phyloP scores from a whole-genome alignment of 2,113 vertebrate species.

The Sminthopsis crassicaudata region DNA sequence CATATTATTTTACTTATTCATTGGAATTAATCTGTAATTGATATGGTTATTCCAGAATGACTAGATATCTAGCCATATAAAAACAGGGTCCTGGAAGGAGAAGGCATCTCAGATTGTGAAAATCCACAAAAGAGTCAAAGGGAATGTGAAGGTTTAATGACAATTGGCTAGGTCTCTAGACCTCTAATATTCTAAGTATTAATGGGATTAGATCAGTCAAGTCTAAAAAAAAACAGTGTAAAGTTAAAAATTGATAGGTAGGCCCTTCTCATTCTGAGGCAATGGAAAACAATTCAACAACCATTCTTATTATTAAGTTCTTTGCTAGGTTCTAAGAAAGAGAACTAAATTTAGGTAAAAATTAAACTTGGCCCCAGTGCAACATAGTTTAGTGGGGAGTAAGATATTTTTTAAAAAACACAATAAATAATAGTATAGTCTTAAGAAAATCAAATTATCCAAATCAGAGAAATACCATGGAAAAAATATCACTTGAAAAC shows the following conservation, averaged over 20 bases:
- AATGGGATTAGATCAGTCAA: background rate
- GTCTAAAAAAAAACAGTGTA: background rate
- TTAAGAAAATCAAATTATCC: background rate
- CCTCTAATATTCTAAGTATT: background rate
- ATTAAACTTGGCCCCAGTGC: background rate
- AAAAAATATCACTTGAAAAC: background rate
- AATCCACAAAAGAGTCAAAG: background rate
- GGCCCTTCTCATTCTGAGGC: background rate
- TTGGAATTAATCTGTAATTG: too few species aligned
- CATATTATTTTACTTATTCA: too few species aligned
- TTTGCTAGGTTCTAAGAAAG: background rate
- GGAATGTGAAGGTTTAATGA: background rate
- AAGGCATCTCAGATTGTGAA: too few species aligned
- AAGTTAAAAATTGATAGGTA: background rate
- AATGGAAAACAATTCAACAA: background rate
- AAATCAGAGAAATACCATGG: background rate
- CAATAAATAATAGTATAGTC: background rate
- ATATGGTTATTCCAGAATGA: too few species aligned
- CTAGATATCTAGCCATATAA: too few species aligned
- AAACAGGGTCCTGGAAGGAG: too few species aligned
- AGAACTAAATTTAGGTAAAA: background rate
- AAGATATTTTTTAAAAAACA: background rate
- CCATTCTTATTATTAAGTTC: background rate
- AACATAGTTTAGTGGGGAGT: background rate
- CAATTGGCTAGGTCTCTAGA: background rate